Percentiles rank a stretch among this genome's conserved stretches.
Evolutionary conservation across 2,888 invertebrate species (phyloP).

Genomic region (Acleris sparsana): DNA sequence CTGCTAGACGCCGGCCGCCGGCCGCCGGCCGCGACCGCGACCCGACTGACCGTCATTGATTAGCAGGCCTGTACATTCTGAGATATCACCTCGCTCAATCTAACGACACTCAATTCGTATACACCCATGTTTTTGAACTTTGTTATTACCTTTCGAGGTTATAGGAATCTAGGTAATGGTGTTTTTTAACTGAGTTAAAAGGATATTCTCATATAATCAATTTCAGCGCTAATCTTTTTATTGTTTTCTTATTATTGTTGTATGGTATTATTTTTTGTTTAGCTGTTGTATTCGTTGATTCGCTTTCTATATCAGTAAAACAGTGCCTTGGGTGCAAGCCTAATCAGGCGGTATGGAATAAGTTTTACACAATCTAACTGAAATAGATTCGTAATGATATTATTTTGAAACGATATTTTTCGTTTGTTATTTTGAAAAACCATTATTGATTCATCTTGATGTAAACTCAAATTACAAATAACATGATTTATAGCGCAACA

Average conservation of each 20-base stretch:
- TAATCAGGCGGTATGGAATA: slow-evolving; percentile 19
- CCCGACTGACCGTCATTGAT: not conserved
- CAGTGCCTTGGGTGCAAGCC: not conserved
- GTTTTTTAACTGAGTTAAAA: slow-evolving; percentile 21
- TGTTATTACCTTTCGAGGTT: slow-evolving; percentile 15
- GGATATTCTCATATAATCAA: slow-evolving; percentile 27
- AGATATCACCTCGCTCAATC: not conserved
- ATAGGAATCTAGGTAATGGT: slow-evolving; percentile 10
- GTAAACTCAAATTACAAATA: no score
- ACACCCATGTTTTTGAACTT: slow-evolving; percentile 12
- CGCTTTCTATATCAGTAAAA: slow-evolving; percentile 18
- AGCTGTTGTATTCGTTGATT: slow-evolving; percentile 22
- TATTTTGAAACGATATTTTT: not conserved
- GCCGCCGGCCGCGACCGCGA: not conserved
- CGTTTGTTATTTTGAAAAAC: no score
- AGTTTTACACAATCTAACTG: slow-evolving; percentile 7
- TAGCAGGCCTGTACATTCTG: slow-evolving; percentile 14
- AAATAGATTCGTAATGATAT: slow-evolving; percentile 7
- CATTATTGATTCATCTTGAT: no score
- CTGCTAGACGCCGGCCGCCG: slow-evolving; percentile 48
- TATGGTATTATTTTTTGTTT: slow-evolving; percentile 23
- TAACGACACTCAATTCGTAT: not conserved
- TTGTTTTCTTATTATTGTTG: slow-evolving; percentile 25
- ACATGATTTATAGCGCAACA: no score
- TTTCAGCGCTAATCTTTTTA: slow-evolving; percentile 23